Evolutionary conservation across 2,113 vertebrate genomes (phyloP), one percentile per base, ranked within the genome.

Genomic region (Raphicerus campestris): DNA sequence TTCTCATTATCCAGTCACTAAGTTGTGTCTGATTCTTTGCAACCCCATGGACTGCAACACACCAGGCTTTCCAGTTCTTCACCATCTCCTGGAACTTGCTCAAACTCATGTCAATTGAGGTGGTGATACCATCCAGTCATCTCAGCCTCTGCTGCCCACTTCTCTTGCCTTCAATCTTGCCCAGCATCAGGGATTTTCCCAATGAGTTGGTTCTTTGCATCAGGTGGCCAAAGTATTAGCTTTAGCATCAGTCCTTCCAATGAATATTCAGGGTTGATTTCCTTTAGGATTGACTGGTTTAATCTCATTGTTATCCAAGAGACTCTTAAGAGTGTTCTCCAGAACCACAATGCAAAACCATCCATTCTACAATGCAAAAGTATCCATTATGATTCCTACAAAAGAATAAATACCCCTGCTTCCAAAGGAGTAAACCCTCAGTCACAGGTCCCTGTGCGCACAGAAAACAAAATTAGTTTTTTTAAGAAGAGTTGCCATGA

Each of bases 401-500:
- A 58, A n/a, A 22, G 39, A 78, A 19, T 56, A 89, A 70, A 63
- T 22, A 32, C 6, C 13, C 9, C n/a, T 26, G 6, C 9, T 91
- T 88, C 35, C n/a, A 87, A 93, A 93, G 28, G 24, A 95, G 7
- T 47, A 88, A 32, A 35, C 63, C 45, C 60, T 87, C 28, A 84
- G 47, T 13, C 87, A 78, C 24, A 84, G 58, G 22, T 42, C 6
- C 11, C 22, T 77, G 13, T 80, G 24, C 6, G 6, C 63, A 7
- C 45, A 87, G n/a, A 49, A 16, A 42, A 94, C 61, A 47, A 75
- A 85, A 51, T 0, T 0, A 47, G 32, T 1, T 24, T 77, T 61
- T 63, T 49, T 82, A 13, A 30, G 42, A 6, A 83, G 1, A 35
- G 16, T 8, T 10, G 19, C 30, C 56, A 51, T 26, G 53, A 80